Evolutionary conservation across 2,888 invertebrate genomes (phyloP).

Genomic region (Lasioglossum figueresi): DNA sequence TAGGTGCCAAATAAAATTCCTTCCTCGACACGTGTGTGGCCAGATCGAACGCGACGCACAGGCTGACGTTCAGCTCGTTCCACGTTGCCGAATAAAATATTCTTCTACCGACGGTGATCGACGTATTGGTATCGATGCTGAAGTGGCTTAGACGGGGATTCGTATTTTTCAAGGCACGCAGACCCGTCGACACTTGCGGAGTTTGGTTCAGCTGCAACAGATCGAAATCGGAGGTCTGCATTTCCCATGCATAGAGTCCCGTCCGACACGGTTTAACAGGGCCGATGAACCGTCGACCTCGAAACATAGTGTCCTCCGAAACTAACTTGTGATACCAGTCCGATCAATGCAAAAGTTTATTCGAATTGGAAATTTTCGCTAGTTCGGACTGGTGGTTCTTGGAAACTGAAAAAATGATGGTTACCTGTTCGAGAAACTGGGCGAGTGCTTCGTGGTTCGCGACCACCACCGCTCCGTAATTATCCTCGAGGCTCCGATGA

Average conservation of each 20-base stretch:
- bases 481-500: constrained; percentile 94
- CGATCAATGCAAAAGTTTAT: neutral
- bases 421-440: constrained; percentile 94
- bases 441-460: constrained; percentile 96
- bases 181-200: constrained; percentile 87
- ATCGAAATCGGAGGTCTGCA: constrained; percentile 15
- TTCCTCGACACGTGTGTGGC: constrained; percentile 86
- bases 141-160: constrained; percentile 92
- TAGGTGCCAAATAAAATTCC: constrained; percentile 88
- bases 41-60: constrained; percentile 86
- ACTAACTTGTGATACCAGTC: neutral
- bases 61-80: constrained; percentile 86
- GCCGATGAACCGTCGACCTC: neutral
- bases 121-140: constrained; percentile 84
- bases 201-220: constrained; percentile 88
- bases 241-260: constrained; percentile 11
- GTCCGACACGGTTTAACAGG: constrained; percentile 1
- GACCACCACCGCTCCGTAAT: constrained; percentile 94
- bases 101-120: constrained; percentile 88
- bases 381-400: neutral
- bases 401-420: no score
- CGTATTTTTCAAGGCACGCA: constrained; percentile 90
- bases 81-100: constrained; percentile 91
- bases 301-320: neutral
- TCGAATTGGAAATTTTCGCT: neutral